Evolutionary conservation across 2,888 invertebrate species (phyloP).

Genomic region (Melanotus villosus): DNA sequence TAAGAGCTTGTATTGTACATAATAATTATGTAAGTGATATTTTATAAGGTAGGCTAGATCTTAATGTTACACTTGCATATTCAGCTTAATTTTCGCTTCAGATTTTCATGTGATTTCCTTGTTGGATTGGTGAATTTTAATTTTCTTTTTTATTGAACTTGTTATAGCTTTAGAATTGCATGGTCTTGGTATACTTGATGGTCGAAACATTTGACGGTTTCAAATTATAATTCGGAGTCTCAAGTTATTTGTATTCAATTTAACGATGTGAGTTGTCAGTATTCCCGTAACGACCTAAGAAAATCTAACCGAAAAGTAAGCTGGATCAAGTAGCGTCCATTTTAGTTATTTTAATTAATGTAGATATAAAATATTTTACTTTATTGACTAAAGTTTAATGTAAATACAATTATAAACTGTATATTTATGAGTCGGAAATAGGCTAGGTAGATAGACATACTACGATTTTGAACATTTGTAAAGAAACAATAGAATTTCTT

Average conservation of each 20-base stretch:
- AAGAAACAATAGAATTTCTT: conserved; percentile 30
- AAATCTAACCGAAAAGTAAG: conserved; percentile 27
- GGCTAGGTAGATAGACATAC: conserved; percentile 39
- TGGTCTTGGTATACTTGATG: too few relatives aligned
- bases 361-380: conserved; percentile 49
- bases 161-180: background rate
- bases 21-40: conserved; percentile 49
- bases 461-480: conserved; percentile 40
- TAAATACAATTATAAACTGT: conserved; percentile 40
- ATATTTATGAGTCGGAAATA: conserved; percentile 46
- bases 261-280: too few relatives aligned
- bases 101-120: conserved; percentile 2
- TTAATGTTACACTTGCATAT: conserved; percentile 42
- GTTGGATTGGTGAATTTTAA: background rate
- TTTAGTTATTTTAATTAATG: conserved; percentile 48
- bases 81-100: conserved; percentile 32
- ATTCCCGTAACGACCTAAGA: conserved; percentile 1
- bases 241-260: too few relatives aligned
- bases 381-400: conserved; percentile 44
- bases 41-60: conserved; percentile 47
- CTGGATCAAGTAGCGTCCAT: conserved; percentile 48
- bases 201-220: too few relatives aligned
- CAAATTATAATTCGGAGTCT: too few relatives aligned
- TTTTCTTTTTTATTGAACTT: background rate
- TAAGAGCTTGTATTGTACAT: conserved; percentile 45